phyloP scores from a whole-genome alignment of 2,888 invertebrate genomes.

The Euplagia quadripunctaria region DNA sequence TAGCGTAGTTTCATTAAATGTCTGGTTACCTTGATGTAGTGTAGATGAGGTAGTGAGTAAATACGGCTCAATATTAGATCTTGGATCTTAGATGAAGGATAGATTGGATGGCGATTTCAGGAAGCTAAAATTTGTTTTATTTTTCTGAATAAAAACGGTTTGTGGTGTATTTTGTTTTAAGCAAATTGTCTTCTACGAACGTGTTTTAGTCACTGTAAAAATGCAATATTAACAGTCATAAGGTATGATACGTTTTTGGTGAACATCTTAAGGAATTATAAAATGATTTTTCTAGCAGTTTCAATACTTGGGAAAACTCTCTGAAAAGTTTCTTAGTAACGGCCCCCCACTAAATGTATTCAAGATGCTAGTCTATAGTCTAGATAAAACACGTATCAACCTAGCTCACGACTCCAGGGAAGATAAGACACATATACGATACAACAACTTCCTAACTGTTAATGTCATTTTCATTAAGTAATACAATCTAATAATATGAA shows the following conservation, averaged over 20 bases:
- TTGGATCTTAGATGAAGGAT: too few relatives aligned
- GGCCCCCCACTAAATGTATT: too few relatives aligned
- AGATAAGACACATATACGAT: too few relatives aligned
- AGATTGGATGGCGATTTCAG: neutral
- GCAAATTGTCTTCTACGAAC: neutral
- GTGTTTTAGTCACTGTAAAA: neutral
- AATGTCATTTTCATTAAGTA: too few relatives aligned
- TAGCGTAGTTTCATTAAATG: slow-evolving; percentile 8
- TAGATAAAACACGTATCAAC: too few relatives aligned
- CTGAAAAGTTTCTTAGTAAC: neutral
- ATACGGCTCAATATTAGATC: neutral
- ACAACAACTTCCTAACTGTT: too few relatives aligned
- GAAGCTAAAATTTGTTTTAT: neutral
- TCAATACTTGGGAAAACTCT: neutral
- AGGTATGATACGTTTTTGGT: neutral
- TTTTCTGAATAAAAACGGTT: neutral
- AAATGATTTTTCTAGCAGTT: too few relatives aligned
- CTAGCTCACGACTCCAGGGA: too few relatives aligned
- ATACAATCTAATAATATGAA: too few relatives aligned
- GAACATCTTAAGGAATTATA: too few relatives aligned
- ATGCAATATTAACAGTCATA: neutral
- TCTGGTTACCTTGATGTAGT: slow-evolving; percentile 5
- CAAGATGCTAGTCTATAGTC: too few relatives aligned
- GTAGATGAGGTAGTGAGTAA: neutral
- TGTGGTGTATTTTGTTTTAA: neutral